Evolutionary conservation across 1,140 invertebrate genomes (phyloP), one percentile per base, ranked within the genome.

Genomic region (Drosophila obscura): DNA sequence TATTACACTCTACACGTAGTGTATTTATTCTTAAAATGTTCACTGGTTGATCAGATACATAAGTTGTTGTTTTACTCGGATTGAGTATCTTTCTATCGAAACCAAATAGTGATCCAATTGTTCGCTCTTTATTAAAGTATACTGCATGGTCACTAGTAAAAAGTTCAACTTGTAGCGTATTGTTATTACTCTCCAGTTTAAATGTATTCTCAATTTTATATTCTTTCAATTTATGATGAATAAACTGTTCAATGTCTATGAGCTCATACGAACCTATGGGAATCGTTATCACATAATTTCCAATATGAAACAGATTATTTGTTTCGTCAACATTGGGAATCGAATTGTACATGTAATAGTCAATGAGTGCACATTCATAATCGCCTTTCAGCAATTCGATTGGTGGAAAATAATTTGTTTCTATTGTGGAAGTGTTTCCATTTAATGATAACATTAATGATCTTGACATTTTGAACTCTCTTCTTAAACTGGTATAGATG

Each of bases 271-370:
- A 80, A 15, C 90, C 88, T 24, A 73, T 77, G 7, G 88, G 88
- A 59, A 92, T 85, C 45, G 51, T 55, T 51, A 92, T 83, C 26
- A 64, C 58, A 48, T 87, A 16, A 39, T 90, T 52, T 68, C 77
- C 77, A 56, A 89, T 68, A 61, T 92, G 83, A 76, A 92, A 91
- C 68, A 80, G 75, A 82, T 92, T 91, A 44, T 88, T 85, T 28
- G 56, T 58, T 26, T 44, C 8, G 76, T 89, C 69, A 50, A 91
- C 77, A 68, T 92, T 92, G 15, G 85, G 85, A n/a, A 91, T 91
- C 13, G 84, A 87, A 77, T 92, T 81, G 52, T 89, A 91, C 44
- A 77, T 88, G 57, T 90, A 46, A 64, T 92, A 80, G 63, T 77
- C 73, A 28, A 91, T 80, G 16, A 92, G 44, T 5, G 78, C 81